These are phyloP conservation scores for Apamea monoglypha DNA, from an alignment of 2,888 invertebrate genomes.

Conservation along the genomic window DNA sequence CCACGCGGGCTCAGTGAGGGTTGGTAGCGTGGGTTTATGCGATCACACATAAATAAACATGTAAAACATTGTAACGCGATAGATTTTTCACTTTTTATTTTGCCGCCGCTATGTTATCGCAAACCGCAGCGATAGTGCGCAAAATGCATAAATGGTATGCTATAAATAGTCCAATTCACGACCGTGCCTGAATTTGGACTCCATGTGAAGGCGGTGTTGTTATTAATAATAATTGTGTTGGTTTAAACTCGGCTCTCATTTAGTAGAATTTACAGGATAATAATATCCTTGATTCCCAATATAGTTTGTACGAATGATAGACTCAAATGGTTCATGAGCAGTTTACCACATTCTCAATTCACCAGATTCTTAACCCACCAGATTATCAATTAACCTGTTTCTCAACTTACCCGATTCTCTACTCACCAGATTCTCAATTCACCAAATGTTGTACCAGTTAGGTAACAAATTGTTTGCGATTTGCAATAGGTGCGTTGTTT, in stretches of 20 bases:
- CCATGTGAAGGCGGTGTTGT: neutral
- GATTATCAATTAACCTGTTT: too few relatives aligned
- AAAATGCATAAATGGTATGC: neutral
- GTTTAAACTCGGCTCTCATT: neutral
- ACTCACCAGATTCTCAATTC: too few relatives aligned
- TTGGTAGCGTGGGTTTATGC: too few relatives aligned
- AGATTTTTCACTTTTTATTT: conserved; percentile 2
- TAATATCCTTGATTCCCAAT: neutral
- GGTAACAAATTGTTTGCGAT: too few relatives aligned
- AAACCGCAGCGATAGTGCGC: neutral
- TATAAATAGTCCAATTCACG: neutral
- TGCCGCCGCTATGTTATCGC: neutral
- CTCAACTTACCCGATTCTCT: too few relatives aligned
- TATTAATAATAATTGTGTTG: neutral
- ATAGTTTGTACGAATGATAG: neutral
- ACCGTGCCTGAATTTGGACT: neutral
- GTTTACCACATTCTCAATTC: too few relatives aligned
- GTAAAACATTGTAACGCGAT: neutral
- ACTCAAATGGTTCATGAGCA: too few relatives aligned
- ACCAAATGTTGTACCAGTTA: too few relatives aligned
- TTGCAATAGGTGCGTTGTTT: too few relatives aligned
- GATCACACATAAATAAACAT: neutral
- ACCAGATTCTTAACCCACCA: too few relatives aligned
- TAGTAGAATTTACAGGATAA: neutral
- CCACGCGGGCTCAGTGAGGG: too few relatives aligned